A percentile compares a stretch with the other conserved stretches of the same genome.
Conservation (phyloP, 2,113 vertebrate genomes). For the Pundamilia nyererei region DNA sequence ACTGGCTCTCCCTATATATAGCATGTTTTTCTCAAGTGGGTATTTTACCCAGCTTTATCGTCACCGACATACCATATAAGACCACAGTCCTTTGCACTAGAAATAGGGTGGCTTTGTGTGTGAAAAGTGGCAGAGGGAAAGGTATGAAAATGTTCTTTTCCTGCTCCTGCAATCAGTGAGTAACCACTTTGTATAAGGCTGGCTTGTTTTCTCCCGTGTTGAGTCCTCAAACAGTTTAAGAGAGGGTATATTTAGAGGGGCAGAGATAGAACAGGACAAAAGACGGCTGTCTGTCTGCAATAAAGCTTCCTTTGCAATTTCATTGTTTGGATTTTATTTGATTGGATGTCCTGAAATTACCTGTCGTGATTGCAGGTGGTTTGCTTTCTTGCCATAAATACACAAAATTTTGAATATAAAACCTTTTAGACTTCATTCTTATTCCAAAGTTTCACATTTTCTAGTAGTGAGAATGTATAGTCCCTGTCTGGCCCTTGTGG, state of each 20-base stretch:
- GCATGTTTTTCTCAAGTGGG: neutral
- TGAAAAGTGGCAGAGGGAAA: neutral
- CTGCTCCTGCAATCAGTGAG: constrained; percentile 5
- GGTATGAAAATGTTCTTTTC: constrained; percentile 45
- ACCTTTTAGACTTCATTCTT: neutral
- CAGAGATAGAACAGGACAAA: neutral
- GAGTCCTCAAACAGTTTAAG: neutral
- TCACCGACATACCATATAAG: constrained; percentile 2
- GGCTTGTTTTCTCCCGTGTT: constrained; percentile 27
- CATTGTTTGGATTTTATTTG: neutral
- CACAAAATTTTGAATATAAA: neutral
- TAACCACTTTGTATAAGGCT: neutral
- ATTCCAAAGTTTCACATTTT: neutral
- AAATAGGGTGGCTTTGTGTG: constrained; percentile 58
- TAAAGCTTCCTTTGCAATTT: neutral
- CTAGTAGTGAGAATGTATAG: neutral
- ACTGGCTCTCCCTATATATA: neutral
- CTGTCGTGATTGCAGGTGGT: neutral
- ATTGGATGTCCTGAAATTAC: neutral
- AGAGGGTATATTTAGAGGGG: constrained; percentile 10
- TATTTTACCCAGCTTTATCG: constrained; percentile 13
- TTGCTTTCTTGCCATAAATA: neutral
- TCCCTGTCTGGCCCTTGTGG: neutral
- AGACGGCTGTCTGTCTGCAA: neutral
- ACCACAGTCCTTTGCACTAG: constrained; percentile 14